phyloP scores from a whole-genome alignment of 2,888 invertebrate genomes.

The Halictus ligatus region DNA sequence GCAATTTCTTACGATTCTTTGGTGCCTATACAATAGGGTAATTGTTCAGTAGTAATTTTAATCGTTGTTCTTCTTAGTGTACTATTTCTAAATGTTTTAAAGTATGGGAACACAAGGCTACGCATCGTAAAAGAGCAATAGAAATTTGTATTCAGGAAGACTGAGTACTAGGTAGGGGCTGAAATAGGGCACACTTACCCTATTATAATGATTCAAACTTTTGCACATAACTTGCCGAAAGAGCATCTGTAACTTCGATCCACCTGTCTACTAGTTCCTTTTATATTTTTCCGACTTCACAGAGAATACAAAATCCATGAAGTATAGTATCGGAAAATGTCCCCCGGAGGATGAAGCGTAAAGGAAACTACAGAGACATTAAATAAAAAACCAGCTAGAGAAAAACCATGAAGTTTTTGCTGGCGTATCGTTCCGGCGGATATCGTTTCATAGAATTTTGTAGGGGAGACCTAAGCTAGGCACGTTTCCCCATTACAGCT shows the following conservation, averaged over 20 bases:
- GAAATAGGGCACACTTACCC: not conserved
- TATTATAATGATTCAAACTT: not conserved
- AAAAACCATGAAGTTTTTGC: not conserved
- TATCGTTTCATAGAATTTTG: slow-evolving; percentile 61
- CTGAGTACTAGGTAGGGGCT: not conserved
- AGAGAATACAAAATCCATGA: not conserved
- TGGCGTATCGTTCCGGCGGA: slow-evolving; percentile 52
- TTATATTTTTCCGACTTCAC: not conserved
- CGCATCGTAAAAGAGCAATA: no score
- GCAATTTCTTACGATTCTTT: not conserved
- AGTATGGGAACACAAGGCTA: not conserved
- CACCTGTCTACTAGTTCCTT: not conserved
- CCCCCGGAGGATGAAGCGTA: not conserved
- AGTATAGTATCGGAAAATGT: not conserved
- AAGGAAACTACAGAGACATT: not conserved
- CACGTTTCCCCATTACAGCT: slow-evolving; percentile 62
- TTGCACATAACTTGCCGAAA: not conserved
- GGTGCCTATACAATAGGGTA: not conserved
- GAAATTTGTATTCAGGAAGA: not conserved
- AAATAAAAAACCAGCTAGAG: not conserved
- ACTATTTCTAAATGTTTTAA: not conserved
- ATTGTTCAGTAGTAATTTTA: not conserved
- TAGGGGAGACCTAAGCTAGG: slow-evolving; percentile 50
- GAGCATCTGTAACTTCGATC: not conserved
- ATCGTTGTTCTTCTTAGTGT: not conserved